Evolutionary conservation across 2,113 vertebrate species (phyloP), one percentile per base, ranked within the genome.

Genomic region (Indri indri): DNA sequence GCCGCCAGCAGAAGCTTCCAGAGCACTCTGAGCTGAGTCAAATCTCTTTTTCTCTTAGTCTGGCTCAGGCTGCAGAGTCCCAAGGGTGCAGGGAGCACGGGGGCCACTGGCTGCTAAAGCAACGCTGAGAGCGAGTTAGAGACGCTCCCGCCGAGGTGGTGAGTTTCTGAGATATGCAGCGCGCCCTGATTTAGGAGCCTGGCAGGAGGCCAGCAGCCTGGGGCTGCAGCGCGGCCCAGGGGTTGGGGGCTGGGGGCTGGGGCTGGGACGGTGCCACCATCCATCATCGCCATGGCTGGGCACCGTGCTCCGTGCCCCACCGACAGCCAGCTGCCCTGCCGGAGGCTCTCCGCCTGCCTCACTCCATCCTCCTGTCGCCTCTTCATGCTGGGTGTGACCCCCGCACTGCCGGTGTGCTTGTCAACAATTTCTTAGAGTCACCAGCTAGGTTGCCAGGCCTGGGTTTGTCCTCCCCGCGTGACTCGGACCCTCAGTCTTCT

Each of bases 281-380:
- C 17, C 8, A 6, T 34, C 8, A 10, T 23, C 11, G 9, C 34
- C 5, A 0, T 0, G 16, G 50, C 79, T n/a, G 14, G 73, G 63
- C 6, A 1, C 57, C 11, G 6, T 30, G 11, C 30, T 9, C 45
- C 0, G 2, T 52, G 80, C 66, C 65, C 74, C 0, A 2, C 34
- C 1, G 57, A 65, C 30, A 59, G 80, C 40, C 80, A 32, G 73
- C 95, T 54, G 85, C 68, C 66, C 17, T 4, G 11, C 25, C 18
- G 1, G 20, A 54, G 12, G 37, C 8, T 16, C 6, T 4, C 25
- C 9, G 25, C 0, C 73, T n/a, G 22, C 30, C 66, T 61, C 61
- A 37, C 20, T 7, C 30, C 40, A 10, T 23, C 45, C 22, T 87
- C 68, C 54, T 0, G 6, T 45, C 2, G 0, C 5, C 6, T 63